Base-by-base conservation (phyloP, 2,888 invertebrate genomes). In the Caradrina kadenii region DNA sequence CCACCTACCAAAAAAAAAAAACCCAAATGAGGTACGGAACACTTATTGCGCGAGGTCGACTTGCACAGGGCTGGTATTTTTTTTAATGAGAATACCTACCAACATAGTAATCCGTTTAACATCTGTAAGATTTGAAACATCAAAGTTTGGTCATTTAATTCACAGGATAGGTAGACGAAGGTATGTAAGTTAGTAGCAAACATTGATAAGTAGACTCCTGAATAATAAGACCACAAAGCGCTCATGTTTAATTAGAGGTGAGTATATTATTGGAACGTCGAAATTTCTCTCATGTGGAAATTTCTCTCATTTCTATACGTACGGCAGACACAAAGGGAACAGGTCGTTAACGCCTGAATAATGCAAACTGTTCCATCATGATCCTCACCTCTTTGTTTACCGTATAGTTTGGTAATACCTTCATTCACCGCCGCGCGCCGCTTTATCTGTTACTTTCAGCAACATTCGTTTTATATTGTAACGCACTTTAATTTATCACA, bases 341-440 rank as follows among this genome's bases (percentile, higher is more conserved):
- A 52, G 45, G 53, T 52, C 49, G 62, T 59, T 74, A 87, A 87
- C 83, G 83, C 69, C 72, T 83, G 86, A 85, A 88, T 88, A 88
- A 88, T 87, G 86, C 80, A 85, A 76, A 76, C 73, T 81, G 79
- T 70, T 74, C 65, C 75, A 74, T 67, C 60, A 69, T 26, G 31
- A 31, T 42, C 55, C 69, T 56, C 79, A 69, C 59, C 80, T 69
- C 69, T 69, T 68, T 74, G 72, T 80, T 66, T 82, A 59, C 58
- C 56, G 45, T 55, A 61, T 54, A 63, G 63, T 77, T 79, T 39
- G 72, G 66, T 76, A 77, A 80, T 63, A 42, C 59, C 52, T 65
- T 64, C 53, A 65, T 72, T 65, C 62, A 6, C 19, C 22, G 42
- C 13, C 13, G 26, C 35, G 17, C 22, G 42, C 13, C 13, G 26